Percentiles rank a stretch among this genome's conserved stretches.
Conservation (phyloP, 1,140 invertebrate genomes). For the Pinna nobilis region DNA sequence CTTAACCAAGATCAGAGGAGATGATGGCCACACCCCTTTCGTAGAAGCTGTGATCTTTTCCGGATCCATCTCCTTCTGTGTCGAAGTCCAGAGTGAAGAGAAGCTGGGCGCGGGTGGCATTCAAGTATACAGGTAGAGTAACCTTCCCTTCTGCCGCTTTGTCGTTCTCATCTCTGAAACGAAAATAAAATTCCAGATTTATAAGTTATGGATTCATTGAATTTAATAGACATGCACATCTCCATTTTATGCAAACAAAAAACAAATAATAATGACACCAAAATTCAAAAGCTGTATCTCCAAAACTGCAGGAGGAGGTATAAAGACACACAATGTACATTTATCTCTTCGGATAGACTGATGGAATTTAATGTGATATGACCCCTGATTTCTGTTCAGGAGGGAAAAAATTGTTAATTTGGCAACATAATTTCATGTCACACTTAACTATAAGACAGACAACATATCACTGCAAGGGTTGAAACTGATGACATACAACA, state of each 20-base stretch:
- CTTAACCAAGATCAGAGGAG: slow-evolving; percentile 70
- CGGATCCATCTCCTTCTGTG: slow-evolving; percentile 88
- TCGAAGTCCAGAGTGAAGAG: slow-evolving; percentile 97
- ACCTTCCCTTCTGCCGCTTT: slow-evolving; percentile 76
- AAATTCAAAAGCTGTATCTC: not conserved
- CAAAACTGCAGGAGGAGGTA: too few species aligned
- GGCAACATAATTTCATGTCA: too few species aligned
- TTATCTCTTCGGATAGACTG: too few species aligned
- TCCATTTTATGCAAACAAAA: not conserved
- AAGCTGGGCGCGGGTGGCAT: slow-evolving; percentile 94
- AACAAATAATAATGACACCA: slow-evolving; percentile 4
- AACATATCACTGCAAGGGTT: too few species aligned
- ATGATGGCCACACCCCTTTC: slow-evolving; percentile 93
- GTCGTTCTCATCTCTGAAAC: slow-evolving; percentile 53
- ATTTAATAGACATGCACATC: not conserved
- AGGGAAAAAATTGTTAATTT: too few species aligned
- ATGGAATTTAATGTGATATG: too few species aligned
- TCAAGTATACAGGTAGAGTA: slow-evolving; percentile 96
- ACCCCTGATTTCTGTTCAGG: too few species aligned
- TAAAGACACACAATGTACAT: not conserved
- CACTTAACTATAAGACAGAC: too few species aligned
- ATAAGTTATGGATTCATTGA: not conserved
- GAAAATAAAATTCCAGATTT: not conserved
- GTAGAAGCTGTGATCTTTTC: slow-evolving; percentile 89
- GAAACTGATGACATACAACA: too few species aligned